Conservation (phyloP, 2,113 vertebrate species). For the Lipophrys pholis region DNA sequence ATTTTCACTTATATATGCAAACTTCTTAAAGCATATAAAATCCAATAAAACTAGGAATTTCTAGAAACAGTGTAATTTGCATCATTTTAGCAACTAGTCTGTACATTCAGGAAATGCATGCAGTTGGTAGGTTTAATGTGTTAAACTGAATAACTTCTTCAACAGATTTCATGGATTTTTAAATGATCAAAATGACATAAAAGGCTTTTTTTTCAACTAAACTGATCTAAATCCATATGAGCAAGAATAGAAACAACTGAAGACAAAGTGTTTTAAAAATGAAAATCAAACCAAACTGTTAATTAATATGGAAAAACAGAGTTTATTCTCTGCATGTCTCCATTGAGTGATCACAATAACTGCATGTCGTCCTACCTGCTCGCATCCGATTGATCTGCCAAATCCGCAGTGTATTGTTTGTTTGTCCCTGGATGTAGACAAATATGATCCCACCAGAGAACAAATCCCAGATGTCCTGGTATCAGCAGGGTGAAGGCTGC, state of each 20-base stretch:
- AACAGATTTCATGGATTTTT: too few species aligned
- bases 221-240: neutral
- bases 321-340: neutral
- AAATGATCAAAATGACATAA: too few species aligned
- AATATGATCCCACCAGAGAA: slow-evolving; percentile 60
- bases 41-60: too few species aligned
- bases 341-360: neutral
- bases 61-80: too few species aligned
- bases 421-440: slow-evolving; percentile 55
- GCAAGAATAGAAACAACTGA: neutral
- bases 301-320: neutral
- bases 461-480: slow-evolving; percentile 70
- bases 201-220: neutral
- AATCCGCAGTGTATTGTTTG: slow-evolving; percentile 70
- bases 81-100: too few species aligned
- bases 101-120: too few species aligned
- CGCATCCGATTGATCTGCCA: slow-evolving; percentile 78
- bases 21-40: too few species aligned
- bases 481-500: slow-evolving; percentile 68
- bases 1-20: too few species aligned
- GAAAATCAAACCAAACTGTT: neutral
- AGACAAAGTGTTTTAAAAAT: neutral
- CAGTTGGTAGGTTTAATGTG: too few species aligned
- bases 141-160: too few species aligned
- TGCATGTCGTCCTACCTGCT: slow-evolving; percentile 77